Evolutionary conservation across 2,113 vertebrate species (phyloP).

Genomic region (Condylura cristata): DNA sequence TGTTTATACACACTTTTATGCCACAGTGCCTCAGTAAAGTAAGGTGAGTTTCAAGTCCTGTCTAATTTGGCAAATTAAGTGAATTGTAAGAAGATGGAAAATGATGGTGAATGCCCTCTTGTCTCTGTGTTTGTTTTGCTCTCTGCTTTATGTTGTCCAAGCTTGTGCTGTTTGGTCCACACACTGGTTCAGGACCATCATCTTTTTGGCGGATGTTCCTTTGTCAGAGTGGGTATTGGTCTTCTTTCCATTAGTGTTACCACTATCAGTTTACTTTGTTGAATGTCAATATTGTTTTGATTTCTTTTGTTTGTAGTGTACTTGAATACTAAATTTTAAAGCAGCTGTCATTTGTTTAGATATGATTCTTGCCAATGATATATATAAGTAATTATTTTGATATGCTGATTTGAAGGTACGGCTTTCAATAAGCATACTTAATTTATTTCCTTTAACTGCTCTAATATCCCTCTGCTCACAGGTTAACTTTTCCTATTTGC

Average conservation of each 20-base stretch:
- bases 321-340: slow-evolving; percentile 1
- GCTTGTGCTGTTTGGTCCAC: neutral
- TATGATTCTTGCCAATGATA: neutral
- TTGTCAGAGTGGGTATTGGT: neutral
- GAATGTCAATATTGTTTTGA: neutral
- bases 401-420: neutral
- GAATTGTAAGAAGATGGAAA: neutral
- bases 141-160: neutral
- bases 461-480: neutral
- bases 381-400: neutral
- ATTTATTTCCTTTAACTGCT: slow-evolving; percentile 11
- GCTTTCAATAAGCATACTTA: neutral
- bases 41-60: neutral
- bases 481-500: neutral
- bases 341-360: neutral
- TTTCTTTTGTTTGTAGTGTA: neutral
- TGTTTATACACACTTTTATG: neutral
- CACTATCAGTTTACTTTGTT: neutral
- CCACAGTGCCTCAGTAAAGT: neutral
- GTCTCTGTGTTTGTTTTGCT: neutral
- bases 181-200: neutral
- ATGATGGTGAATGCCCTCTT: neutral
- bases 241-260: neutral
- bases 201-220: neutral
- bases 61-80: neutral